A percentile compares a stretch with the other conserved stretches of the same genome.
Conservation (phyloP, 2,113 vertebrate genomes). For the Australoheros scitulus region DNA sequence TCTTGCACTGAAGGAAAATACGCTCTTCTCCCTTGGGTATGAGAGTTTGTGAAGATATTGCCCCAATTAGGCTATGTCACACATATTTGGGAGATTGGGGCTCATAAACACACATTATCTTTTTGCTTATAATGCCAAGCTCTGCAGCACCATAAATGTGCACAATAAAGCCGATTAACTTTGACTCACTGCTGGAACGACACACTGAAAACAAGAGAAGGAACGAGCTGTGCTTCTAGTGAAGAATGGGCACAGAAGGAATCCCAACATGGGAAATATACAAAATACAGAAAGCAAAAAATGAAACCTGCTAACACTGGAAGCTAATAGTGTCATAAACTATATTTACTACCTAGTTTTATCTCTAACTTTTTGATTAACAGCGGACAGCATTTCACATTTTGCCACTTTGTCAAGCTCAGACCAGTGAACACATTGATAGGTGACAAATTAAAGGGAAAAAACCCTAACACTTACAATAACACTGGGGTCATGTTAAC, state of each 20-base stretch:
- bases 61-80: slow-evolving; percentile 26
- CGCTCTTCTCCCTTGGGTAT: slow-evolving; percentile 18
- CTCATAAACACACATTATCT: slow-evolving; percentile 40
- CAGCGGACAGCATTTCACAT: not conserved
- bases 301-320: not conserved
- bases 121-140: slow-evolving; percentile 31
- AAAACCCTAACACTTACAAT: not conserved
- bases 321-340: not conserved
- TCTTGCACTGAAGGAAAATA: slow-evolving; percentile 24
- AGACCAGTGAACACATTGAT: not conserved
- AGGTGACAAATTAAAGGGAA: not conserved
- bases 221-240: not conserved
- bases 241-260: not conserved
- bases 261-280: not conserved
- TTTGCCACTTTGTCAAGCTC: not conserved
- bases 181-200: slow-evolving; percentile 26
- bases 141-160: slow-evolving; percentile 18
- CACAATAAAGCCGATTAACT: slow-evolving; percentile 54
- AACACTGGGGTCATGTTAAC: not conserved
- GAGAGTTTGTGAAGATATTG: slow-evolving; percentile 41
- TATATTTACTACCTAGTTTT: not conserved
- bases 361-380: not conserved
- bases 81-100: slow-evolving; percentile 38
- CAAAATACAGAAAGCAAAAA: not conserved
- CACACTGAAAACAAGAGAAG: slow-evolving; percentile 35